Conservation (phyloP, 2,888 invertebrate species). For the Eupsilia transversa region DNA sequence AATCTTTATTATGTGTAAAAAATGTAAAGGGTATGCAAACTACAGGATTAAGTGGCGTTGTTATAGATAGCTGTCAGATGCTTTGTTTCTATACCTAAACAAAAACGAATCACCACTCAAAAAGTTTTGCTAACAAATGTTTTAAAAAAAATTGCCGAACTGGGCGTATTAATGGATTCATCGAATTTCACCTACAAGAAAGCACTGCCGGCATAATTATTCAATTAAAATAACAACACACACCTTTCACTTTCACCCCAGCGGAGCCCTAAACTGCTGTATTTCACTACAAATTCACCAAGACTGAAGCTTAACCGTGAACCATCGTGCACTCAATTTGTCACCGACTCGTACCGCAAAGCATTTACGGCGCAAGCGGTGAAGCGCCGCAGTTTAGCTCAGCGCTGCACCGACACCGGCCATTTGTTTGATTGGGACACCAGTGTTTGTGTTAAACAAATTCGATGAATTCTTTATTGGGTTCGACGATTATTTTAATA, state of each 20-base stretch:
- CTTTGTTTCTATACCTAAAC: too few relatives aligned
- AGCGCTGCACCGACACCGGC: slow-evolving; percentile 60
- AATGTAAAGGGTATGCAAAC: too few relatives aligned
- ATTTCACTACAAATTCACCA: slow-evolving; percentile 21
- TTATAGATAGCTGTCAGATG: too few relatives aligned
- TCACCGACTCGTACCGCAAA: slow-evolving; percentile 55
- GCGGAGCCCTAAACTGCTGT: slow-evolving; percentile 8
- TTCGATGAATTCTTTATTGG: slow-evolving; percentile 70
- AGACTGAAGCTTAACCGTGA: slow-evolving; percentile 33
- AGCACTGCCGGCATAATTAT: not conserved
- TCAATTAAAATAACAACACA: slow-evolving; percentile 16
- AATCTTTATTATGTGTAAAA: too few relatives aligned
- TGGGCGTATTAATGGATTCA: too few relatives aligned
- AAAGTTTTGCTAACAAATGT: too few relatives aligned
- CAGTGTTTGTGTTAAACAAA: slow-evolving; percentile 65
- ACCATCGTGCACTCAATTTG: slow-evolving; percentile 57
- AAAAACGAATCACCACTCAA: too few relatives aligned
- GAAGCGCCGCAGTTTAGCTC: slow-evolving; percentile 66
- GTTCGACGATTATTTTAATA: slow-evolving; percentile 67
- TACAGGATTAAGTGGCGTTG: too few relatives aligned
- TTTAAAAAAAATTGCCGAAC: too few relatives aligned
- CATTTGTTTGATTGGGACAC: slow-evolving; percentile 75
- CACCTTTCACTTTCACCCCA: slow-evolving; percentile 12
- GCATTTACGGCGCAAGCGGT: slow-evolving; percentile 57
- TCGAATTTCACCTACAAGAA: not conserved